These are phyloP conservation scores for Drosophila ohnishii DNA, from an alignment of 1,140 invertebrate species.

Conservation along the genomic window DNA sequence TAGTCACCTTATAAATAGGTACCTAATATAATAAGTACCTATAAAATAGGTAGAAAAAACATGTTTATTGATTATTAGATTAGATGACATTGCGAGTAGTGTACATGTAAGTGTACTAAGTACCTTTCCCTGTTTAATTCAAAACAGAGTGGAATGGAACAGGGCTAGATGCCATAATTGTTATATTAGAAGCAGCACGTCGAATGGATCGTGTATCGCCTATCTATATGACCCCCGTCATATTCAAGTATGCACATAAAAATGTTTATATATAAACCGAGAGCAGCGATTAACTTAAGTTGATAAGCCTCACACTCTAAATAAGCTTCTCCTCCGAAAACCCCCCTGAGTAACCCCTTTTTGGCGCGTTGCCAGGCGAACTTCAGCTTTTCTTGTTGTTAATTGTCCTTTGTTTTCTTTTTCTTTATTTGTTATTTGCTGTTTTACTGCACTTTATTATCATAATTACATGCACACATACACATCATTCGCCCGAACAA, in stretches of 20 bases:
- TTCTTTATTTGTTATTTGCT: slow-evolving; percentile 20
- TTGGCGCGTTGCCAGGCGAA: slow-evolving; percentile 16
- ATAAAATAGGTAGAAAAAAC: background rate
- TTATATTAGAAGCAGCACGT: slow-evolving; percentile 10
- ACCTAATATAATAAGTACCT: too few species aligned
- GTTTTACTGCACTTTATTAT: slow-evolving; percentile 41
- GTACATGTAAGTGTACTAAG: slow-evolving; percentile 15
- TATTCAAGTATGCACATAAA: slow-evolving; percentile 24
- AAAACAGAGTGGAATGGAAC: slow-evolving; percentile 10
- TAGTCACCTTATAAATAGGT: background rate
- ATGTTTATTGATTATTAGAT: background rate
- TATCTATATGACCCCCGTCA: slow-evolving; percentile 39
- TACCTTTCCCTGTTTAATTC: slow-evolving; percentile 20
- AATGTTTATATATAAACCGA: slow-evolving; percentile 4
- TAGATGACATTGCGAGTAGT: background rate
- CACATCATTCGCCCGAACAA: slow-evolving; percentile 16
- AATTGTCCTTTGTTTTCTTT: slow-evolving; percentile 32
- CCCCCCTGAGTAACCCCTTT: slow-evolving; percentile 10
- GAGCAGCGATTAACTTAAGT: slow-evolving; percentile 28
- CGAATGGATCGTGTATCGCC: slow-evolving; percentile 27
- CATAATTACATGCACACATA: slow-evolving; percentile 35
- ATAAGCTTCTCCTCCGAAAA: background rate
- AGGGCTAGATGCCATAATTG: slow-evolving; percentile 7
- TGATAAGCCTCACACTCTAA: slow-evolving; percentile 32
- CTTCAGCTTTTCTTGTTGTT: background rate